Base-by-base conservation (phyloP, 1,140 invertebrate species). In the Dendrolimus kikuchii region DNA sequence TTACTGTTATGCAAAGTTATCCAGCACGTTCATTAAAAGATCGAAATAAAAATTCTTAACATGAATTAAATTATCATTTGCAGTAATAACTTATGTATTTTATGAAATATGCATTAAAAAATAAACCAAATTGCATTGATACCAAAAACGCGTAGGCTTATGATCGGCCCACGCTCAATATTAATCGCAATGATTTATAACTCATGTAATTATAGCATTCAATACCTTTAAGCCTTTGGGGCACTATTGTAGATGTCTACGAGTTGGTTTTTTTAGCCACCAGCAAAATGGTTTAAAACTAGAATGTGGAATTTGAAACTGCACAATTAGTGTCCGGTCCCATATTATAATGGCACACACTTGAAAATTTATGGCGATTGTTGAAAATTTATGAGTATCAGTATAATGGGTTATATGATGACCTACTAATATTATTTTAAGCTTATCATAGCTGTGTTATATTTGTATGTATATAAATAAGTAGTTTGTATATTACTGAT, bases 341-440 rank as follows among this genome's bases (percentile, higher is more conserved):
- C 49, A 60, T 55, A 64, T 60, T 67, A 70, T 68, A 75, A 67
- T 71, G 62, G 48, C 68, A 55, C 57, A 52, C 52, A 55, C 57
- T 51, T 59, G 57, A 50, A 69, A 70, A 71, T 75, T 53, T 74
- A 76, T 73, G 67, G 71, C 74, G 73, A 74, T 73, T 54, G 61
- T 64, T 65, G 56, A 66, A 64, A 74, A 70, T 68, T 75, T 68
- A 57, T 58, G 57, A 56, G 23, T 23, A 23, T 23, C 23, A 2
- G 1, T 3, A 23, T 23, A 23, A 23, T 23, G 23, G 23, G 3
- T 23, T 23, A 23, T 23, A 23, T n/a, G n/a, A 23, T 2, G 23
- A 23, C 23, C 23, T 23, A 23, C 23, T 23, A 23, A 23, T 3
- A 23, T 23, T 23, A 23, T 23, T 23, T 2, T 3, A 23, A 23